These are phyloP conservation scores for Spodoptera frugiperda DNA, from an alignment of 1,140 invertebrate genomes.

Conservation along the genomic window DNA sequence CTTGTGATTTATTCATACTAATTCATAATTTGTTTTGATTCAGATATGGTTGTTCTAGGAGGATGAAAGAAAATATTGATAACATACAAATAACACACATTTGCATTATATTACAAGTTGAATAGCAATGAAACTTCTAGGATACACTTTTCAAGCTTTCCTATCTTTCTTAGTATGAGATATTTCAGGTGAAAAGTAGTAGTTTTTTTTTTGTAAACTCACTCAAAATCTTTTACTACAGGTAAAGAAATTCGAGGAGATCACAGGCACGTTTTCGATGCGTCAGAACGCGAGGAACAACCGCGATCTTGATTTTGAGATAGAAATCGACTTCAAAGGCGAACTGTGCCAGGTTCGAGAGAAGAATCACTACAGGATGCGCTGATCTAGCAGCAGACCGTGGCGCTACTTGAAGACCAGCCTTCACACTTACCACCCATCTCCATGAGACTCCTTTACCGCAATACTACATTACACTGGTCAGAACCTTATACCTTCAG, in stretches of 20 bases:
- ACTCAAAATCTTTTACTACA: conserved; percentile 51
- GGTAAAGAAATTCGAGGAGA: conserved; percentile 97
- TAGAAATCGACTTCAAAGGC: conserved; percentile 97
- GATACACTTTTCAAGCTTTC: too few relatives aligned
- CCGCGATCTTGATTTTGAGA: conserved; percentile 98
- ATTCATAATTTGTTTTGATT: too few relatives aligned
- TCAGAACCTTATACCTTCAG: too few relatives aligned
- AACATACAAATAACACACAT: too few relatives aligned
- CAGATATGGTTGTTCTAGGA: too few relatives aligned
- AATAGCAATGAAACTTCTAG: too few relatives aligned
- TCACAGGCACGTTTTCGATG: conserved; percentile 96
- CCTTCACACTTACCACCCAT: conserved; percentile 5
- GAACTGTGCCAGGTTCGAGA: conserved; percentile 96
- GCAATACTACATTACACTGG: neutral
- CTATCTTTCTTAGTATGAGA: neutral
- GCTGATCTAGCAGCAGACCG: conserved; percentile 86
- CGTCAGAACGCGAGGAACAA: conserved; percentile 98
- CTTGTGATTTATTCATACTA: too few relatives aligned
- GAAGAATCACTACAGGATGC: conserved; percentile 98
- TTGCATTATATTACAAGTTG: too few relatives aligned
- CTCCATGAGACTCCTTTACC: neutral
- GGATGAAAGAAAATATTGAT: too few relatives aligned
- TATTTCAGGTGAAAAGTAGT: neutral
- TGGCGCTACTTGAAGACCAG: conserved; percentile 2
- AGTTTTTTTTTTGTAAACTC: neutral